phyloP scores from a whole-genome alignment of 2,888 invertebrate genomes.

The Camponotus fellah region DNA sequence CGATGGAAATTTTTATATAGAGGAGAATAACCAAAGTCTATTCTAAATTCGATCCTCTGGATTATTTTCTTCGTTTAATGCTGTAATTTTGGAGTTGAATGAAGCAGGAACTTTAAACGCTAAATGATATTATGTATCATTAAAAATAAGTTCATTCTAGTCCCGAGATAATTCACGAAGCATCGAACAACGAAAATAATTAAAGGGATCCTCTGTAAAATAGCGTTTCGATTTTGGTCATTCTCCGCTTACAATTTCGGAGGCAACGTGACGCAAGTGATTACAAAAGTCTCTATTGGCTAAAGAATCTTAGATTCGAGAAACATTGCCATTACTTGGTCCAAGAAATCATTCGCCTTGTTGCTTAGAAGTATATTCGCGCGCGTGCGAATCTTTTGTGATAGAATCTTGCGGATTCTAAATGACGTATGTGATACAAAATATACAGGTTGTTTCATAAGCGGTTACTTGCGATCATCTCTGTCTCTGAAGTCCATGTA shows the following conservation, averaged over 20 bases:
- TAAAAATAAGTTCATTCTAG: slow-evolving; percentile 43
- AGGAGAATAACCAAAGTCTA: slow-evolving; percentile 43
- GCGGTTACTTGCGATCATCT: slow-evolving; percentile 51
- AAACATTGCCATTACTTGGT: slow-evolving; percentile 49
- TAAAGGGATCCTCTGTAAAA: slow-evolving; percentile 18
- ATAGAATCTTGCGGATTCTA: slow-evolving; percentile 47
- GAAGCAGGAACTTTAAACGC: slow-evolving; percentile 23
- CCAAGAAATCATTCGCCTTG: slow-evolving; percentile 38
- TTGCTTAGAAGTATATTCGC: slow-evolving; percentile 10
- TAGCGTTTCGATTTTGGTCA: slow-evolving; percentile 44
- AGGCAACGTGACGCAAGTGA: slow-evolving; percentile 54
- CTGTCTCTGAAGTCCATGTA: slow-evolving; percentile 54
- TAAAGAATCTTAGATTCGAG: slow-evolving; percentile 47
- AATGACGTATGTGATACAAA: slow-evolving; percentile 48
- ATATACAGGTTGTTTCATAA: slow-evolving; percentile 45
- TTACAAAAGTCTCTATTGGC: slow-evolving; percentile 38
- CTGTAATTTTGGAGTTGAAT: slow-evolving; percentile 16
- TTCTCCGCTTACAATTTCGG: slow-evolving; percentile 52
- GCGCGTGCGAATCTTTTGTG: slow-evolving; percentile 42
- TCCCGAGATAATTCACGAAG: slow-evolving; percentile 28
- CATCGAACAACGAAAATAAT: slow-evolving; percentile 30
- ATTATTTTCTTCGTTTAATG: slow-evolving; percentile 7
- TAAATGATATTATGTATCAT: slow-evolving; percentile 22
- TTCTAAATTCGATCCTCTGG: slow-evolving; percentile 1
- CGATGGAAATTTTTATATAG: slow-evolving; percentile 8